Conservation (phyloP, 1,140 invertebrate genomes). For the Ericerus pela region DNA sequence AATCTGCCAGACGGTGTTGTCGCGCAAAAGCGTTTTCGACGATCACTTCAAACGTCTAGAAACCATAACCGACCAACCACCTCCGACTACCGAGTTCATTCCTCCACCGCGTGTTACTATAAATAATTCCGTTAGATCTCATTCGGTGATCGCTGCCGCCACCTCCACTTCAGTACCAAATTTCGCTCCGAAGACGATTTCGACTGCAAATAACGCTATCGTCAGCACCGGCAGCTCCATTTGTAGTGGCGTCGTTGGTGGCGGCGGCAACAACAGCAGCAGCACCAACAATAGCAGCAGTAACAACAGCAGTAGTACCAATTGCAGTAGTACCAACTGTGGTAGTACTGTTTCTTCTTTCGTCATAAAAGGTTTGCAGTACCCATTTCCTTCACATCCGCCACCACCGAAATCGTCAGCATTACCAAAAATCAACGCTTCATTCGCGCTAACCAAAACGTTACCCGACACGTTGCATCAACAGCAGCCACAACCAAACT, state of each 20-base stretch:
- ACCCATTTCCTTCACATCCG: constrained; percentile 65
- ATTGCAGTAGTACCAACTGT: too few species aligned
- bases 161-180: neutral
- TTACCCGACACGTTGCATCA: too few species aligned
- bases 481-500: neutral
- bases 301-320: constrained; percentile 18
- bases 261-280: constrained; percentile 17
- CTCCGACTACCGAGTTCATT: constrained; percentile 52
- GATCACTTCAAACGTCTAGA: constrained; percentile 87
- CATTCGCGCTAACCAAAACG: neutral
- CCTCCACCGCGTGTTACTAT: constrained; percentile 23
- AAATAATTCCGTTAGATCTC: constrained; percentile 18
- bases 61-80: constrained; percentile 73
- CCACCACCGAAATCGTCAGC: constrained; percentile 28
- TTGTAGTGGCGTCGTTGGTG: constrained; percentile 18
- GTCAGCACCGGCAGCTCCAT: constrained; percentile 20
- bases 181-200: neutral
- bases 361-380: constrained; percentile 49
- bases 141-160: neutral
- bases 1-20: constrained; percentile 79
- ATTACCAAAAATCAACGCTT: constrained; percentile 15
- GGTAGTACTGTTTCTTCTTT: constrained; percentile 30
- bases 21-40: constrained; percentile 86
- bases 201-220: constrained; percentile 15
- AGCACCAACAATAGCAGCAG: constrained; percentile 20